Evolutionary conservation across 1,140 invertebrate species (phyloP).

Genomic region (Drosophila elegans): DNA sequence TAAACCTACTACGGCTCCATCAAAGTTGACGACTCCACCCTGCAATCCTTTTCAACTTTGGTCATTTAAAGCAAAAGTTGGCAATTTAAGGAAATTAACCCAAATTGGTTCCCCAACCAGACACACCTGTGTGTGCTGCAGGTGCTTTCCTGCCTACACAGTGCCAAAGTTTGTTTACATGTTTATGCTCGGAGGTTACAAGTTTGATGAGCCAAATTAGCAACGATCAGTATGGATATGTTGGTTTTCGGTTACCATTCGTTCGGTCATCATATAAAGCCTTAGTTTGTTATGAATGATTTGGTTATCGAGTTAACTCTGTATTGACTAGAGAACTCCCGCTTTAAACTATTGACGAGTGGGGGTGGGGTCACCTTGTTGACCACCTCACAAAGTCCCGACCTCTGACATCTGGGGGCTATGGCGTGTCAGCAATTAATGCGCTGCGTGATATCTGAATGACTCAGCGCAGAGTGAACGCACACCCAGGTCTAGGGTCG

Average conservation of each 20-base stretch:
- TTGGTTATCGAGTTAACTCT: background rate
- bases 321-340: no score
- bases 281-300: background rate
- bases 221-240: no score
- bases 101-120: slow-evolving; percentile 17
- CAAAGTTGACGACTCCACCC: background rate
- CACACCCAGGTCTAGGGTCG: slow-evolving; percentile 9
- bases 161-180: background rate
- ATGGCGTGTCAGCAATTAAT: slow-evolving; percentile 37
- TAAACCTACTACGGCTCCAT: background rate
- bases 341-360: no score
- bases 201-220: no score
- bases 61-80: slow-evolving; percentile 17
- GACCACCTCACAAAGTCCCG: slow-evolving; percentile 10
- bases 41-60: slow-evolving; percentile 19
- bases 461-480: slow-evolving; percentile 22
- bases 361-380: background rate
- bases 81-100: slow-evolving; percentile 32
- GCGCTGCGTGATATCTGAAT: slow-evolving; percentile 25
- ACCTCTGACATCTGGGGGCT: slow-evolving; percentile 46
- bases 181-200: no score
- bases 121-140: slow-evolving; percentile 27
- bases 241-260: background rate
- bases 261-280: no score
- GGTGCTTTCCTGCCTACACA: slow-evolving; percentile 12